These are phyloP conservation scores for Plestiodon gilberti DNA, from an alignment of 2,113 vertebrate genomes.

Conservation along the genomic window DNA sequence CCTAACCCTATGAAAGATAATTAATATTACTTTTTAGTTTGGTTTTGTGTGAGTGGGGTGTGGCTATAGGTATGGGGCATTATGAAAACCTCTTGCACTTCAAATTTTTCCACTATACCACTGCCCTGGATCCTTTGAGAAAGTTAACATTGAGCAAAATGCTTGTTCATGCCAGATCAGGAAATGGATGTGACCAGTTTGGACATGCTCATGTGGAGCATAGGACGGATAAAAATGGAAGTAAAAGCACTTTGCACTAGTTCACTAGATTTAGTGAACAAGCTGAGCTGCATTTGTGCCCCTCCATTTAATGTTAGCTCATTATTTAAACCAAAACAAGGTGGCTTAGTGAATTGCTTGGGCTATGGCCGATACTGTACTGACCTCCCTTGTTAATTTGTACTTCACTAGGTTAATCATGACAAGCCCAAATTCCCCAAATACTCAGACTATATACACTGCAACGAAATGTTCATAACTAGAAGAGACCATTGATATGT, in stretches of 20 bases:
- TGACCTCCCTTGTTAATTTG: constrained; percentile 19
- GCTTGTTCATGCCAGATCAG: constrained; percentile 46
- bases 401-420: constrained; percentile 41
- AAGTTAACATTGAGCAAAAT: constrained; percentile 60
- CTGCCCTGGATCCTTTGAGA: constrained; percentile 30
- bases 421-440: background rate
- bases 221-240: background rate
- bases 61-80: too few relatives aligned
- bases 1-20: too few relatives aligned
- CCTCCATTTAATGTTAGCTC: constrained; percentile 2
- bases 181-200: constrained; percentile 16
- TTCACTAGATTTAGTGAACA: too few relatives aligned
- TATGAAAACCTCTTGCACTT: too few relatives aligned
- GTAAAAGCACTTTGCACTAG: background rate
- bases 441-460: fast-evolving
- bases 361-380: background rate
- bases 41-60: too few relatives aligned
- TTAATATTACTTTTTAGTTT: too few relatives aligned
- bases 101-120: too few relatives aligned
- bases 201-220: background rate
- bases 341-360: constrained; percentile 36
- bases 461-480: background rate
- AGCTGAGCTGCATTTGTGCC: background rate
- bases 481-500: background rate
- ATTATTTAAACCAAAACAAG: background rate